Conservation (phyloP, 1,140 invertebrate genomes). For the Leptestheria dahalacensis region DNA sequence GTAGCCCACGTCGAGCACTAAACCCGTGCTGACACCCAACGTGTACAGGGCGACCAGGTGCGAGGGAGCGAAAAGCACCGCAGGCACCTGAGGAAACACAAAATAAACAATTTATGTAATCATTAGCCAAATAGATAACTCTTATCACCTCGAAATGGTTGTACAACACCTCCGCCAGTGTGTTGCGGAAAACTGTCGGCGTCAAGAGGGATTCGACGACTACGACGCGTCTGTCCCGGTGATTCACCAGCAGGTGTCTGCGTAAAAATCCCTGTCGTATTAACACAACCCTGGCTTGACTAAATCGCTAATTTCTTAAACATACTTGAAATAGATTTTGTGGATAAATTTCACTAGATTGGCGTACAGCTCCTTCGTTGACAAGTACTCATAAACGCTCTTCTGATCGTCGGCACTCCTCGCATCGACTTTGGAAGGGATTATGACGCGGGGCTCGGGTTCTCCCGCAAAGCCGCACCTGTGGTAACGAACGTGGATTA, state of each 20-base stretch:
- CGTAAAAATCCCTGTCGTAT: too few relatives aligned
- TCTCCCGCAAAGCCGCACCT: constrained; percentile 88
- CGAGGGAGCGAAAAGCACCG: constrained; percentile 52
- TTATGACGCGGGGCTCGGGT: constrained; percentile 66
- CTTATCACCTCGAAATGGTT: constrained; percentile 70
- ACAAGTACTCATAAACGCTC: constrained; percentile 52
- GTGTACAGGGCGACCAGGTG: constrained; percentile 65
- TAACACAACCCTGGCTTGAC: too few relatives aligned
- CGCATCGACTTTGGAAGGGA: constrained; percentile 53
- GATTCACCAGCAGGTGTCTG: constrained; percentile 74
- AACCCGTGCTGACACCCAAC: constrained; percentile 53
- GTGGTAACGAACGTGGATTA: constrained; percentile 20
- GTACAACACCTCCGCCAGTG: constrained; percentile 79
- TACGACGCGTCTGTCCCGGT: constrained; percentile 79
- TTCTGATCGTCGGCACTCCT: constrained; percentile 42
- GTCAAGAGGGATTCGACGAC: constrained; percentile 78
- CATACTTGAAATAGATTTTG: constrained; percentile 75
- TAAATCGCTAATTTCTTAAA: too few relatives aligned
- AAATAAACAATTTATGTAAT: neutral
- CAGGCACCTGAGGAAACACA: constrained; percentile 35
- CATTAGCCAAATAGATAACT: neutral
- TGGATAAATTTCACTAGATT: constrained; percentile 79
- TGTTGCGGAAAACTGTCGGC: constrained; percentile 63
- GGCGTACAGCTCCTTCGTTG: constrained; percentile 62
- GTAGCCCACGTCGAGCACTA: constrained; percentile 79